phyloP scores from a whole-genome alignment of 2,797 vertebrate species.

The Sebastes paucispinis region DNA sequence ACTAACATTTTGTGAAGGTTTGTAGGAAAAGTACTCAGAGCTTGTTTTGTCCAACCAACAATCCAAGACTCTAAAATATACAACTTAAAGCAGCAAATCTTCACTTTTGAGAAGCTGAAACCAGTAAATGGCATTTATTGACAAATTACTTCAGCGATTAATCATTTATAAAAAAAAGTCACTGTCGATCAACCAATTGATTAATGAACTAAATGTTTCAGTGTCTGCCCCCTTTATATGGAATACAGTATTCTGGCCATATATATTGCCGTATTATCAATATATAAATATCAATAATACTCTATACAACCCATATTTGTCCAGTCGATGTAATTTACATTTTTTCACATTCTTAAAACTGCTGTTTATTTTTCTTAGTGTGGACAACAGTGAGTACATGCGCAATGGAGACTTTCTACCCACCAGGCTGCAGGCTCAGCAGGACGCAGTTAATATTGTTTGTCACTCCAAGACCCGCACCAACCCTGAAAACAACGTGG shows the following conservation, averaged over 20 bases:
- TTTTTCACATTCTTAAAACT: conserved; percentile 58
- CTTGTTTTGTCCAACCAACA: not conserved
- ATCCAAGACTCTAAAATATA: not conserved
- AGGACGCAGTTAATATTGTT: conserved; percentile 96
- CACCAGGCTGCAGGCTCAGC: conserved; percentile 93
- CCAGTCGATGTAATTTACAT: not conserved
- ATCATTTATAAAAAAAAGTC: not conserved
- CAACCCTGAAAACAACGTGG: conserved; percentile 96
- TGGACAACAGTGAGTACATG: conserved; percentile 98
- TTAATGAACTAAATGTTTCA: not conserved
- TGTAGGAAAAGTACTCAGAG: not conserved
- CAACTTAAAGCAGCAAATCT: not conserved
- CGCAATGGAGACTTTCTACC: conserved; percentile 95
- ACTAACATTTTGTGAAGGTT: too few relatives aligned
- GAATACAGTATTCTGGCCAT: not conserved
- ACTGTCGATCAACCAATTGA: too few relatives aligned
- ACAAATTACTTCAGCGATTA: not conserved
- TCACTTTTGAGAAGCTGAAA: not conserved
- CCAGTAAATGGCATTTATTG: not conserved
- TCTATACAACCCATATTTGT: not conserved
- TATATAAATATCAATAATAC: not conserved
- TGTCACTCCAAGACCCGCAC: conserved; percentile 96
- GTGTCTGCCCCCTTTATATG: not conserved
- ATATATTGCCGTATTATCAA: not conserved
- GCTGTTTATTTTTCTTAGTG: conserved; percentile 75